Conservation (phyloP, 1,140 invertebrate genomes). For the Octopus sinensis region DNA sequence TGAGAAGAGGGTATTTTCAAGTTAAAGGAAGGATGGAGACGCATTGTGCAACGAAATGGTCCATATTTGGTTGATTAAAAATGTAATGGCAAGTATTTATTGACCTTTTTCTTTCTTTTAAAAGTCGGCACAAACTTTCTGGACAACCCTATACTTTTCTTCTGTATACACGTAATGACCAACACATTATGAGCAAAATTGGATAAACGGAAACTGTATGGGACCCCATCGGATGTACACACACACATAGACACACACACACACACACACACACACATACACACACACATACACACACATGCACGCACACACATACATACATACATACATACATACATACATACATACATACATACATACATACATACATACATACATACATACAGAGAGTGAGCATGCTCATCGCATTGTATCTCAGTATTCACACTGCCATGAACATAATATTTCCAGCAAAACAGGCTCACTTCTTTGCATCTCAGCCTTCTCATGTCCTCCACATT, state of each 20-base stretch:
- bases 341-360: not conserved
- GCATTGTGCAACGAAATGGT: no score
- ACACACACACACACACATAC: not conserved
- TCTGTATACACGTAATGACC: not conserved
- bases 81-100: not conserved
- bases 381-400: not conserved
- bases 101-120: not conserved
- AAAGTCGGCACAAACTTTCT: not conserved
- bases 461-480: no score
- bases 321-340: not conserved
- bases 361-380: not conserved
- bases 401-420: not conserved
- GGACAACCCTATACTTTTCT: not conserved
- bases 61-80: no score
- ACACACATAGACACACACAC: not conserved
- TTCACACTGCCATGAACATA: not conserved
- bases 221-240: not conserved
- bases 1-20: no score
- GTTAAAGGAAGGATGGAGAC: no score
- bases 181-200: not conserved
- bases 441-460: not conserved
- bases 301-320: not conserved
- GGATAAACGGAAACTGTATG: not conserved
- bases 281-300: constrained; percentile 1
- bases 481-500: no score